Percentiles rank a stretch among this genome's conserved stretches.
Evolutionary conservation across 2,113 vertebrate genomes (phyloP).

Genomic region (Pyxicephalus adspersus): DNA sequence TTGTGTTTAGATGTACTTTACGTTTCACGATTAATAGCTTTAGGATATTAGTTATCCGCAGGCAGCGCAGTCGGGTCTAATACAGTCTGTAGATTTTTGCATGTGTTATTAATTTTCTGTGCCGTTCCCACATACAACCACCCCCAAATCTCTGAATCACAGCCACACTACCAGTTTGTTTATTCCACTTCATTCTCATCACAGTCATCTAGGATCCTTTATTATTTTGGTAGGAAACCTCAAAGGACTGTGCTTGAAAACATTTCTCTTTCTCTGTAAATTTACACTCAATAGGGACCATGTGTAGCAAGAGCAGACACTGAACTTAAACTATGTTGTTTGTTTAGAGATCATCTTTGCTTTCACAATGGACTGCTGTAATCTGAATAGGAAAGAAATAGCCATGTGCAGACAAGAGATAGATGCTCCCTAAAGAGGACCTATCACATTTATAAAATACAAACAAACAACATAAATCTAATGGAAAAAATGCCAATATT

Average conservation of each 20-base stretch:
- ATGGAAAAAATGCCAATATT: no score
- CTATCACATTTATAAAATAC: no score
- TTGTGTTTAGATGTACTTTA: background rate
- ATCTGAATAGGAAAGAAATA: no score
- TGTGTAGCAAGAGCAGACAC: background rate
- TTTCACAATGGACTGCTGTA: no score
- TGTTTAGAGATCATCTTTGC: background rate
- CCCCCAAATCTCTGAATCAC: conserved; percentile 40
- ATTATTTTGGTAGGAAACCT: background rate
- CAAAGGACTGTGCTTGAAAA: background rate
- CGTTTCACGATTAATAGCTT: no score
- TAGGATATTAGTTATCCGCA: background rate
- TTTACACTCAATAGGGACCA: background rate
- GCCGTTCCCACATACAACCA: conserved; percentile 35
- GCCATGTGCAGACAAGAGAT: no score
- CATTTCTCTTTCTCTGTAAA: background rate
- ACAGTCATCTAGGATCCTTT: background rate
- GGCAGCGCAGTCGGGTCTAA: background rate
- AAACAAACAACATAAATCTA: no score
- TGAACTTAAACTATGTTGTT: background rate
- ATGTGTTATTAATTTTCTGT: conserved; percentile 42
- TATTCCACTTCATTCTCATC: conserved; percentile 7
- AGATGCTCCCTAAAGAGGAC: no score
- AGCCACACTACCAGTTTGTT: conserved; percentile 13
- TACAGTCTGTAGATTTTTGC: background rate